Base-by-base conservation (phyloP, 2,888 invertebrate species). In the Drosophila pegasa region DNA sequence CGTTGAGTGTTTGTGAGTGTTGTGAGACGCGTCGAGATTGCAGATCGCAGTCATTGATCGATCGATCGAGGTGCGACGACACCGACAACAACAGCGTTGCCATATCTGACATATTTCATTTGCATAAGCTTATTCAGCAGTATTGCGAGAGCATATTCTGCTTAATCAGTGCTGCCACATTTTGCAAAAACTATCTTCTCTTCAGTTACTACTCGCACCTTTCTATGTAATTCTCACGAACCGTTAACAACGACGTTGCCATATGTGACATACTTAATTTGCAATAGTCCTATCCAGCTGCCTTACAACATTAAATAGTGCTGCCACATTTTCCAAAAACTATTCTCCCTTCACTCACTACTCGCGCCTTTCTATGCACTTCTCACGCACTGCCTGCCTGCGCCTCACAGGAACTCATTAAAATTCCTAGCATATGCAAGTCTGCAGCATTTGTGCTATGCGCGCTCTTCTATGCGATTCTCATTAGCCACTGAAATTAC, bases 21-120 rank as follows among this genome's bases (percentile, higher is more conserved):
- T 78, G 48, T 48, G 73, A 56, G 33, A 45, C 38, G 29, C 61
- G 33, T 56, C 51, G 43, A 66, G 73, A 78, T 69, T 71, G 78
- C 57, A 62, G 67, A 75, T 80, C 73, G 16, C 33, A 16, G 83
- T 55, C 87, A 86, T 71, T 81, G 81, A 82, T 82, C 81, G 87
- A 82, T 84, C 64, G 87, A 48, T 16, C 45, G 33, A 33, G 10
- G 1, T 7, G 33, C 33, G 6, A 52, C 20, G 35, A 55, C 55
- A 56, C 18, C 48, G 48, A 9, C 31, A 6, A 3, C 41, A 18
- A 40, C 48, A 31, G 20, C 45, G 35, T 41, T 56, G 48, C 43
- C 41, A 56, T 63, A 51, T 55, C 72, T 43, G 25, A 48, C 3
- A 41, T 27, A 38, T 9, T 50, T 27, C 14, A 59, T 63, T 38